Conservation (phyloP, 2,888 invertebrate genomes). For the Amiota mariae region DNA sequence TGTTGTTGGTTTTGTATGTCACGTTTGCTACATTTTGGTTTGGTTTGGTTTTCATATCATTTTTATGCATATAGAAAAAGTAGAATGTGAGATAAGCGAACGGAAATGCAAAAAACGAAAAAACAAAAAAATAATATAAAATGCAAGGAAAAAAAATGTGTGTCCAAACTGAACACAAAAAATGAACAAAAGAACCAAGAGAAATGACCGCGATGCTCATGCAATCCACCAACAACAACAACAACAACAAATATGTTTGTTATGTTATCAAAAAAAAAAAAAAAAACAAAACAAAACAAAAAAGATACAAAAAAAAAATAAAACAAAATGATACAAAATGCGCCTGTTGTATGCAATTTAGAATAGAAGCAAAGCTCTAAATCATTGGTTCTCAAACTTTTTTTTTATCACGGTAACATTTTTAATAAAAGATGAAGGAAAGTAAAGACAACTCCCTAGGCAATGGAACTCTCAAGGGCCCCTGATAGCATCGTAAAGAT, state of each 20-base stretch:
- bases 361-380: neutral
- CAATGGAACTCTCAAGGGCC: too few species aligned
- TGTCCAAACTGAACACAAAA: neutral
- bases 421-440: too few species aligned
- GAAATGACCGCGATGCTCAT: neutral
- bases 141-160: neutral
- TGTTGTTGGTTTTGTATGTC: conserved; percentile 8
- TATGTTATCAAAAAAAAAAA: neutral
- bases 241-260: neutral
- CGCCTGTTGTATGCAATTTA: too few species aligned
- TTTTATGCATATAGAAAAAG: conserved; percentile 18
- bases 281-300: too few species aligned
- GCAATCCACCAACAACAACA: neutral
- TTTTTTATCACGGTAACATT: too few species aligned
- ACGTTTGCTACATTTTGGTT: conserved; percentile 23
- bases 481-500: too few species aligned
- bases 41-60: conserved; percentile 25
- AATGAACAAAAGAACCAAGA: neutral
- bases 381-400: too few species aligned
- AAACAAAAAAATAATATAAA: neutral
- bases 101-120: conserved; percentile 5
- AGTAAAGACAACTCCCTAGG: too few species aligned
- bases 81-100: conserved; percentile 24
- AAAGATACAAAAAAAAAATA: conserved; percentile 11
- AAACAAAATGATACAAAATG: neutral